A percentile compares a stretch with the other conserved stretches of the same genome.
phyloP scores from a whole-genome alignment of 2,113 vertebrate genomes.

The Plecturocebus donacophilus region DNA sequence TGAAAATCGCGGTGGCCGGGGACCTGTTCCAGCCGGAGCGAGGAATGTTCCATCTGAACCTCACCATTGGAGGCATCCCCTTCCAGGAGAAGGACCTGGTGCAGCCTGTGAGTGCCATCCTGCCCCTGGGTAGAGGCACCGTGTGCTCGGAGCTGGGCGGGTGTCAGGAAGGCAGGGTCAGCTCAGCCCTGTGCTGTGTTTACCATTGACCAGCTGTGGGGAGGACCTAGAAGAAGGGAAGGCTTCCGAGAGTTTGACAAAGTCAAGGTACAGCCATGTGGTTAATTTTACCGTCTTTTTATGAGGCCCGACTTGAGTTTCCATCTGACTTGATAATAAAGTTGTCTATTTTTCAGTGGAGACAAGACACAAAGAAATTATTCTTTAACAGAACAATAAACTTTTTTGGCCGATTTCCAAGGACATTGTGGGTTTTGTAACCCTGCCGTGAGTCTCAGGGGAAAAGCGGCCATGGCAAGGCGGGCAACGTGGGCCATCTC shows the following conservation, averaged over 20 bases:
- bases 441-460: not conserved
- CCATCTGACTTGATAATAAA: not conserved
- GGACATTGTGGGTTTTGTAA: not conserved
- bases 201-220: not conserved
- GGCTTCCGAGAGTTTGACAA: fast-evolving
- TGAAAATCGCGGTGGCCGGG: conserved; percentile 96
- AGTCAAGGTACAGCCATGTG: fast-evolving
- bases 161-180: too few relatives aligned
- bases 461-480: not conserved
- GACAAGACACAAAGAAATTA: not conserved
- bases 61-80: conserved; percentile 96
- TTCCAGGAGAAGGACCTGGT: conserved; percentile 91
- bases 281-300: not conserved
- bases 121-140: fast-evolving
- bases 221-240: not conserved
- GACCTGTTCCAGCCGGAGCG: conserved; percentile 92
- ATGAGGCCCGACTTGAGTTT: not conserved
- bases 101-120: conserved; percentile 87
- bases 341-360: not conserved
- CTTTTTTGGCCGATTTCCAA: not conserved
- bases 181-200: fast-evolving
- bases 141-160: fast-evolving
- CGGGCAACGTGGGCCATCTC: not conserved
- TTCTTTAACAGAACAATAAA: not conserved
- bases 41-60: conserved; percentile 95